Percentiles rank a stretch among this genome's conserved stretches.
Conservation (phyloP, 2,797 vertebrate species). For the Pogoniulus pusillus region DNA sequence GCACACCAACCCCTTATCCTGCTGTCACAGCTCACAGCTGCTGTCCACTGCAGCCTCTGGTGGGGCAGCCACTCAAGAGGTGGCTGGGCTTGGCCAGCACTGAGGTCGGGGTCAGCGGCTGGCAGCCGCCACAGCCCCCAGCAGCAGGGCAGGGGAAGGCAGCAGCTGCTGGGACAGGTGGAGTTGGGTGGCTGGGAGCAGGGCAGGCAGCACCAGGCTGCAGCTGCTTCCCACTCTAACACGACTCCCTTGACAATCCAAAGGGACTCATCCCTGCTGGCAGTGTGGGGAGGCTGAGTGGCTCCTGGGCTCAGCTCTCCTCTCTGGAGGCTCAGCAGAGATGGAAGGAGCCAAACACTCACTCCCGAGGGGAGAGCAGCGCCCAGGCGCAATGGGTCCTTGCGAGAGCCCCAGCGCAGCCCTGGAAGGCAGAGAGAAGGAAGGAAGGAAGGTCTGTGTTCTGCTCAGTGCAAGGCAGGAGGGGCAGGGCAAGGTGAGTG, state of each 20-base stretch:
- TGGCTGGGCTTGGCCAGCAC: fast-evolving
- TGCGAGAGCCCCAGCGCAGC: neutral
- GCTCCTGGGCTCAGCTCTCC: neutral
- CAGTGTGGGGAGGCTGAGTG: neutral
- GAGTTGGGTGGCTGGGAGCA: neutral
- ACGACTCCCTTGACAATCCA: neutral
- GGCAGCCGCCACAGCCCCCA: neutral
- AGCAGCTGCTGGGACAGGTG: conserved; percentile 65
- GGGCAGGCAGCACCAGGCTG: conserved; percentile 1
- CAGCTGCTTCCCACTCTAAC: conserved; percentile 48
- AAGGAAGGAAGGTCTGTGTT: neutral
- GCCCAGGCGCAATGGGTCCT: neutral
- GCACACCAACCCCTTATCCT: fast-evolving
- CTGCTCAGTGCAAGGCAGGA: neutral
- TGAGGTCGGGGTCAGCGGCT: fast-evolving
- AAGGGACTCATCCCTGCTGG: neutral
- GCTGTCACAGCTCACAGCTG: neutral
- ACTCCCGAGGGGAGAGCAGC: neutral
- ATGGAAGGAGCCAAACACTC: neutral
- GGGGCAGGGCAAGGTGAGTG: neutral
- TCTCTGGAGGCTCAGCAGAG: neutral
- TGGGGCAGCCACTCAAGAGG: neutral
- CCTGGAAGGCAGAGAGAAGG: neutral
- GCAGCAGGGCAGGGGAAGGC: neutral
- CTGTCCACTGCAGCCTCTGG: neutral